Evolutionary conservation across 2,797 vertebrate species (phyloP), one percentile per base, ranked within the genome.

Genomic region (Scolopax bukidnonensis): DNA sequence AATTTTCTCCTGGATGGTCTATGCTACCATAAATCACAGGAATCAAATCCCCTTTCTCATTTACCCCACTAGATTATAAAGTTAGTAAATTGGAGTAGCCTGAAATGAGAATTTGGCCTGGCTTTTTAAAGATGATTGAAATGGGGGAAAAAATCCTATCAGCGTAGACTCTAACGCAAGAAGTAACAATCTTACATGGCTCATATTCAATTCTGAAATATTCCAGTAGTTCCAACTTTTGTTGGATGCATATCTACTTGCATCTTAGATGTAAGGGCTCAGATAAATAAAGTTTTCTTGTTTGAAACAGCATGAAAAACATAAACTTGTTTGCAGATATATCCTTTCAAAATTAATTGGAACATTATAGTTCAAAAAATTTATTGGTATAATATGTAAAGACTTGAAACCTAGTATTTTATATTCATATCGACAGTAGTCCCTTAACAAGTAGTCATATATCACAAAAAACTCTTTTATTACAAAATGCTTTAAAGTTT

Each of bases 331-430:
- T 74, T 60, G 6, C 53, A 67, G 36, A 2, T 4, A 36, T 18
- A 48, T 18, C 7, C 5, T 67, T 70, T 70, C 38, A 61, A 80
- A 93, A 84, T 84, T 16, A 94, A 75, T 33, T 45, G 6, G 11
- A 82, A 30, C 0, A 8, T 17, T 48, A 16, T 25, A 43, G 77
- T 50, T 53, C 0, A 43, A 40, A 87, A 63, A 69, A 9, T 0
- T 6, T 36, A 50, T 41, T 70, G 2, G 4, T 17, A 16, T 61
- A 40, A 40, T 69, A 59, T 9, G 3, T 16, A 56, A 77, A 82
- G 24, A 6, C 11, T 69, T 77, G 43, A 65, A 77, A 15, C 6
- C 4, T 38, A 43, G 10, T 23, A 80, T 75, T 74, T 75, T 71
- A 33, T 4, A 50, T 68, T 86, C 19, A 18, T 87, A 24, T 24